Percentiles rank a stretch among this genome's conserved stretches.
Evolutionary conservation across 1,140 invertebrate species (phyloP).

Genomic region (Calycopis cecrops): DNA sequence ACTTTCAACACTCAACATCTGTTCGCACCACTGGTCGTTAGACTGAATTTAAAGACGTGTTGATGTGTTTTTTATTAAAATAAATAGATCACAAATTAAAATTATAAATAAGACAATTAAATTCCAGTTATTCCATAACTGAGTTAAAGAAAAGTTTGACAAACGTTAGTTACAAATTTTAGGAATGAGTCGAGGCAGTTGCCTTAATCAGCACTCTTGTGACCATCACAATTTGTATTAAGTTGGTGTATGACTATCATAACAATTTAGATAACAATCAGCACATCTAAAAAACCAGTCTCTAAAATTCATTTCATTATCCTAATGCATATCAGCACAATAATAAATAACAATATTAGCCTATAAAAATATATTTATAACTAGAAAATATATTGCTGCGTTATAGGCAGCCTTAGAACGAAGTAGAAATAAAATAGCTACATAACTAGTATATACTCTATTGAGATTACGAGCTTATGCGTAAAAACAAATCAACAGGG

Average conservation of each 20-base stretch:
- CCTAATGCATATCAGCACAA: conserved; percentile 35
- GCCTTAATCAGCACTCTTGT: too few species aligned
- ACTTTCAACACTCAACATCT: conserved; percentile 72
- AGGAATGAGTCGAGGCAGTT: too few species aligned
- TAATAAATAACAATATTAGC: conserved; percentile 48
- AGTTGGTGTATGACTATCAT: too few species aligned
- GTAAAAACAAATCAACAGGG: conserved; percentile 1
- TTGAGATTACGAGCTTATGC: conserved; percentile 2
- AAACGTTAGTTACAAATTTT: too few species aligned
- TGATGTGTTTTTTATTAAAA: background rate
- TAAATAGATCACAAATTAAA: too few species aligned
- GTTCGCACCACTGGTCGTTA: conserved; percentile 69
- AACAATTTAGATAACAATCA: background rate
- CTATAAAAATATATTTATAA: conserved; percentile 66
- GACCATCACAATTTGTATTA: too few species aligned
- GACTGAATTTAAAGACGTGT: conserved; percentile 27
- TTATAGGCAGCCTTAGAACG: conserved; percentile 1
- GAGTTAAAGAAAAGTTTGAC: too few species aligned
- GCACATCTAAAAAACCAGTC: conserved; percentile 2
- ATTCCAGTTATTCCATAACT: too few species aligned
- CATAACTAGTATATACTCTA: background rate
- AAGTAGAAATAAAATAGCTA: conserved; percentile 9
- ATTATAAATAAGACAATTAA: too few species aligned
- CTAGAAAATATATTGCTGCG: conserved; percentile 24
- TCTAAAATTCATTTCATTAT: conserved; percentile 37